Base-by-base conservation (phyloP, 1,140 invertebrate species). In the Drosophila miranda region DNA sequence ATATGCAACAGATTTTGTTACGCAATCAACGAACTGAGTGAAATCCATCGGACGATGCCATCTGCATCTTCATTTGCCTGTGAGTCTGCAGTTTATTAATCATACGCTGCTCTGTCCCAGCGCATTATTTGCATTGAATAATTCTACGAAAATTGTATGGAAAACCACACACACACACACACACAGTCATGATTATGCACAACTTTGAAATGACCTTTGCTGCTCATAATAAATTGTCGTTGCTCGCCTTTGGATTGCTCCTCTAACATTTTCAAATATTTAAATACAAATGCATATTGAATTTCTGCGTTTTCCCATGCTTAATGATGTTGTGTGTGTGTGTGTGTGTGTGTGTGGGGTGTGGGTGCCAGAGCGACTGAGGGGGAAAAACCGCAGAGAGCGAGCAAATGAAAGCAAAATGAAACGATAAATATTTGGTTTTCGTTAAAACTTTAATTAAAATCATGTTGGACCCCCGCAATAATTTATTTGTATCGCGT, bases 371-470 rank as follows among this genome's bases (percentile, higher is more conserved):
- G 8, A 46, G 56, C 41, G 8, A 59, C 43, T 42, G 23, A 13
- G 16, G 26, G 26, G n/a, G 42, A 2, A 49, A 78, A 79, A 79
- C 80, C 73, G 62, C 78, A 58, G 46, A 50, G 66, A 64, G 75
- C 67, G 30, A 67, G 70, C 81, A 84, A 76, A 80, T 79, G 76
- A 80, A 84, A 84, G 80, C 80, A 86, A 86, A 84, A 84, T 84
- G 77, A 86, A 86, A 86, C 81, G 76, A 86, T 86, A 86, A 86
- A 86, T 86, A 86, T 86, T 86, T 86, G 81, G 81, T 78, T 86
- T 84, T 86, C 77, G 81, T 86, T 86, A 81, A 86, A 86, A 86
- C 81, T 86, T 86, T 86, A 86, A 86, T 86, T 86, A 86, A 86
- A 86, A 86, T 80, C 81, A 86, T 86, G 81, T 58, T 81, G 62